A percentile compares a stretch with the other conserved stretches of the same genome.
These are phyloP conservation scores for Molanna angustata DNA, from an alignment of 2,888 invertebrate genomes.

Conservation along the genomic window DNA sequence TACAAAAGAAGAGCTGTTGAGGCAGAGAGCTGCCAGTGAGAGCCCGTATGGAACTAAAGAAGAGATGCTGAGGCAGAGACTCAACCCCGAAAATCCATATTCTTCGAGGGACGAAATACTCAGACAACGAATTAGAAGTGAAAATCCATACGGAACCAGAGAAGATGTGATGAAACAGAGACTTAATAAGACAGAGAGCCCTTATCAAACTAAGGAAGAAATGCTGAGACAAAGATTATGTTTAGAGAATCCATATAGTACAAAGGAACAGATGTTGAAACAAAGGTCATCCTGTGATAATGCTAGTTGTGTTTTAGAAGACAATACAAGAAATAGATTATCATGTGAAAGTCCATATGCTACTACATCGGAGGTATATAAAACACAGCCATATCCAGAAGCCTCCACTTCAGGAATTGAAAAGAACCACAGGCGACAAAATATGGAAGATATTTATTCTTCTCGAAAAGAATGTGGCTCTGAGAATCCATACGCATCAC, in stretches of 20 bases:
- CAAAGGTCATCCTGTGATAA: slow-evolving; percentile 38
- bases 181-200: slow-evolving; percentile 39
- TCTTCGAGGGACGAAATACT: slow-evolving; percentile 46
- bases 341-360: slow-evolving; percentile 17
- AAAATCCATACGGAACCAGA: slow-evolving; percentile 26
- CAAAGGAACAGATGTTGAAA: slow-evolving; percentile 53
- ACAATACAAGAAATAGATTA: slow-evolving; percentile 4
- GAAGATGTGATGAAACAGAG: slow-evolving; percentile 18
- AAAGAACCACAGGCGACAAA: slow-evolving; percentile 4
- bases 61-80: slow-evolving; percentile 50
- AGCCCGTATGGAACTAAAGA: slow-evolving; percentile 54
- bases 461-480: neutral
- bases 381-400: slow-evolving; percentile 14
- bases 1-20: slow-evolving; percentile 54
- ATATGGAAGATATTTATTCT: slow-evolving; percentile 10
- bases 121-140: slow-evolving; percentile 7
- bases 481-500: slow-evolving; percentile 7
- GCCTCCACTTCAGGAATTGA: slow-evolving; percentile 17
- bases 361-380: slow-evolving; percentile 6
- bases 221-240: slow-evolving; percentile 46
- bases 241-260: slow-evolving; percentile 48
- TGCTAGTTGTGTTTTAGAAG: slow-evolving; percentile 2
- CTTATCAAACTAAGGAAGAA: slow-evolving; percentile 52
- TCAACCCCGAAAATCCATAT: slow-evolving; percentile 43
- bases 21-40: slow-evolving; percentile 49